A percentile compares a stretch with the other conserved stretches of the same genome.
These are phyloP conservation scores for Bujurquina vittata DNA, from an alignment of 2,113 vertebrate genomes.

Conservation along the genomic window DNA sequence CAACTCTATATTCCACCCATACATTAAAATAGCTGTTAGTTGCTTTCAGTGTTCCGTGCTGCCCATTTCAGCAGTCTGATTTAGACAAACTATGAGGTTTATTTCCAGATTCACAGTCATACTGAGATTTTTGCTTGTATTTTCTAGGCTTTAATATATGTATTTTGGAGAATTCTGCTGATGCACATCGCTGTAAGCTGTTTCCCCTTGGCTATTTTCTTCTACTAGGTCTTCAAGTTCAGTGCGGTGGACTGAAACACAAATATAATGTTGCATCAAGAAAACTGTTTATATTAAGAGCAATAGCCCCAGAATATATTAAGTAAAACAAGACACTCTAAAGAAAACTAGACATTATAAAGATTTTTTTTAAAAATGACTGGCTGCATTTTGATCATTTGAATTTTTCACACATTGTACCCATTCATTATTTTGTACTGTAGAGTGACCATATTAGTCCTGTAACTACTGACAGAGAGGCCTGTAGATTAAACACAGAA, in stretches of 20 bases:
- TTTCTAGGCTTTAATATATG: neutral
- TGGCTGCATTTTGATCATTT: neutral
- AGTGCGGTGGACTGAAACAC: neutral
- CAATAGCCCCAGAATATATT: neutral
- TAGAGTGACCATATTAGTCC: neutral
- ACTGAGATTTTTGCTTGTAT: conserved; percentile 7
- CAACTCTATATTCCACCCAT: neutral
- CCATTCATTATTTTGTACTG: neutral
- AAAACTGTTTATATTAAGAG: neutral
- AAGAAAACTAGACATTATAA: neutral
- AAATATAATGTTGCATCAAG: neutral
- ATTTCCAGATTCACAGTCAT: neutral
- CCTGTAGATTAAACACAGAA: neutral
- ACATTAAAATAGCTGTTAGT: neutral
- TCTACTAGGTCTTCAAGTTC: conserved; percentile 1
- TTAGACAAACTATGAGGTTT: neutral
- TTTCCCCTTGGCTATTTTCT: neutral
- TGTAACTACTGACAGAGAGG: neutral
- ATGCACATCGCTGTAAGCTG: neutral
- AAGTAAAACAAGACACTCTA: neutral
- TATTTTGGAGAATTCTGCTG: neutral
- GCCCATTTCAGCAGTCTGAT: neutral
- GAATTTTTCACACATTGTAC: neutral
- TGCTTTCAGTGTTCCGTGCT: neutral
- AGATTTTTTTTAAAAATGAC: neutral